Percentiles rank a stretch among this genome's conserved stretches.
Evolutionary conservation across 2,797 vertebrate genomes (phyloP).

Genomic region (Gambelia wislizenii): DNA sequence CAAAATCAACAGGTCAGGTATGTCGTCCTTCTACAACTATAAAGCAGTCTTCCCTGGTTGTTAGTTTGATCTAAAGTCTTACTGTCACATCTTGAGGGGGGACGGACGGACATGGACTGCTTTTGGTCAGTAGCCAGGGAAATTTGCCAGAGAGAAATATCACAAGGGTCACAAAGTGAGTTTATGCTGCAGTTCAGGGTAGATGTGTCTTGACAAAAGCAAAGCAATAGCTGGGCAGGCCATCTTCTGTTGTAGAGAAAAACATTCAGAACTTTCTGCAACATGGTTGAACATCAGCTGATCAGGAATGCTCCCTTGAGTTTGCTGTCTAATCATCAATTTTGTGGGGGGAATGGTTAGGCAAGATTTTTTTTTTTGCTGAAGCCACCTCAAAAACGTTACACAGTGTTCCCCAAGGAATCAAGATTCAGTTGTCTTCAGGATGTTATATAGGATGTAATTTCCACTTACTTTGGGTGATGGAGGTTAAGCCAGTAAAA

Average conservation of each 20-base stretch:
- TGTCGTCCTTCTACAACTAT: not conserved
- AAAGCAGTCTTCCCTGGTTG: not conserved
- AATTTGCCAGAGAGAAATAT: slow-evolving; percentile 62
- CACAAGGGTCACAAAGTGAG: slow-evolving; percentile 46
- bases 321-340: not conserved
- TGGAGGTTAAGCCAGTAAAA: not conserved
- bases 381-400: not conserved
- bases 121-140: slow-evolving; percentile 63
- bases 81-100: slow-evolving; percentile 60
- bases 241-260: slow-evolving; percentile 43
- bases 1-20: not conserved
- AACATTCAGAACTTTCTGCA: slow-evolving; percentile 11
- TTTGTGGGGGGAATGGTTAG: not conserved
- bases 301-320: not conserved
- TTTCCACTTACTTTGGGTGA: not conserved
- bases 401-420: not conserved
- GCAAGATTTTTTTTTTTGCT: not conserved
- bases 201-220: slow-evolving; percentile 18
- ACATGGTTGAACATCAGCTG: not conserved
- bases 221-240: slow-evolving; percentile 50
- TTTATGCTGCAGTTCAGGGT: not conserved
- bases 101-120: slow-evolving; percentile 35
- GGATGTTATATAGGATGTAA: not conserved
- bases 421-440: not conserved
- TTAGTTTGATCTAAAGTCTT: slow-evolving; percentile 51